A percentile compares a stretch with the other conserved stretches of the same genome.
phyloP scores from a whole-genome alignment of 2,113 vertebrate genomes.

The Microtus richardsoni region DNA sequence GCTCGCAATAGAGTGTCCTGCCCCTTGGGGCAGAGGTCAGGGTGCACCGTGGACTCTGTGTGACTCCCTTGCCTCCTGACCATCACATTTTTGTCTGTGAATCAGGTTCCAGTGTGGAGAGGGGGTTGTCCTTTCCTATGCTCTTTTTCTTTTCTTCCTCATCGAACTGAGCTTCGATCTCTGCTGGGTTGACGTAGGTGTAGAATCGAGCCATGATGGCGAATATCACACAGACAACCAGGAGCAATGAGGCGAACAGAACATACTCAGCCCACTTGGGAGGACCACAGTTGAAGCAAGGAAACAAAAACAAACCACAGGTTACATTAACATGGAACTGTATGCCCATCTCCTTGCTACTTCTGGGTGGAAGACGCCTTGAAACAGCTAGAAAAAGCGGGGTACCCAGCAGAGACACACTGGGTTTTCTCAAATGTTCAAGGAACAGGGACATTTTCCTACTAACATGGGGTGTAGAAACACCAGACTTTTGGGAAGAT shows the following conservation, averaged over 20 bases:
- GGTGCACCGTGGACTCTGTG: neutral
- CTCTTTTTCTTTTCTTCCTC: constrained; percentile 80
- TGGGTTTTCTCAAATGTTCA: neutral
- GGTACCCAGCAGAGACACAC: neutral
- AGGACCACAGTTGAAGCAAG: neutral
- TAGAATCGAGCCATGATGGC: constrained; percentile 95
- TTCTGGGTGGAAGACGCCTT: neutral
- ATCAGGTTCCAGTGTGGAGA: neutral
- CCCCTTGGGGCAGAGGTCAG: neutral
- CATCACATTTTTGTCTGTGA: constrained; percentile 86
- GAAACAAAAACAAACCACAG: neutral
- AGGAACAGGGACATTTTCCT: neutral
- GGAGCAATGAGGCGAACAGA: constrained; percentile 93
- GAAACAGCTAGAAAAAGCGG: neutral
- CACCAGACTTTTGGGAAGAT: neutral
- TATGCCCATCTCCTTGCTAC: neutral
- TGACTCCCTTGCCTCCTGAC: neutral
- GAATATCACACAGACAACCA: constrained; percentile 93
- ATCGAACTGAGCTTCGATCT: constrained; percentile 91
- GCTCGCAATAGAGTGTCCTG: neutral
- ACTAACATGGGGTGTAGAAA: neutral
- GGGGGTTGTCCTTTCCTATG: accelerated
- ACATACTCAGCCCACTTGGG: constrained; percentile 95
- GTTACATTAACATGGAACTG: accelerated
- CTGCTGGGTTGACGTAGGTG: constrained; percentile 92